Evolutionary conservation across 2,888 invertebrate species (phyloP), one percentile per base, ranked within the genome.

Genomic region (Drosophila bunnanda): DNA sequence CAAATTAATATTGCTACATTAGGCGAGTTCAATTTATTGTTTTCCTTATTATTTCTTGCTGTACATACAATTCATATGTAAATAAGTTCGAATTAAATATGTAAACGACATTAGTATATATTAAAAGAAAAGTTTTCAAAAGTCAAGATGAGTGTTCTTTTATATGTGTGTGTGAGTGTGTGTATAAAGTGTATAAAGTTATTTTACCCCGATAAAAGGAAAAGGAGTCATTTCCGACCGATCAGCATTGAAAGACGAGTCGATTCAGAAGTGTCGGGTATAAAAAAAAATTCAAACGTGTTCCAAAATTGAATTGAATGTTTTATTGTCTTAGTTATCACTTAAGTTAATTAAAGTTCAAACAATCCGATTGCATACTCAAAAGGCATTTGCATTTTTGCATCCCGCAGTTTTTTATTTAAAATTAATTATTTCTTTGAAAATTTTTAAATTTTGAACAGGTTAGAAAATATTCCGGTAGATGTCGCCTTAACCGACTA

Each of bases 21-120:
- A 86, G 84, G 75, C 76, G 69, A 76, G 59, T 84, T 78, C 82
- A 72, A 70, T 76, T 75, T 77, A 80, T 75, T 82, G 56, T 66
- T 59, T 58, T 58, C 39, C 46, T 66, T 54, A 36, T 66, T 73
- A 58, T 73, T 71, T 77, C 77, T 77, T 72, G 59, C 74, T 86
- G 84, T 89, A 89, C 78, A 89, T 89, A 89, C 61, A 75, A 74
- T 80, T 82, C 71, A 79, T 80, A 79, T 88, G 88, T 83, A 82
- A 78, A 88, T 88, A 85, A 85, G 83, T 76, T 88, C 75, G 72
- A 79, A 78, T 75, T 52, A 59, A 71, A 75, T 54, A 66, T 81
- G 71, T 84, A 59, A 83, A 73, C 67, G 75, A 81, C 69, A 68
- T 68, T 61, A 72, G 39, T 57, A 75, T 71, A 56, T 61, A 84